Percentiles rank a stretch among this genome's conserved stretches.
Conservation (phyloP, 2,113 vertebrate species). For the Mormyrus lacerda region DNA sequence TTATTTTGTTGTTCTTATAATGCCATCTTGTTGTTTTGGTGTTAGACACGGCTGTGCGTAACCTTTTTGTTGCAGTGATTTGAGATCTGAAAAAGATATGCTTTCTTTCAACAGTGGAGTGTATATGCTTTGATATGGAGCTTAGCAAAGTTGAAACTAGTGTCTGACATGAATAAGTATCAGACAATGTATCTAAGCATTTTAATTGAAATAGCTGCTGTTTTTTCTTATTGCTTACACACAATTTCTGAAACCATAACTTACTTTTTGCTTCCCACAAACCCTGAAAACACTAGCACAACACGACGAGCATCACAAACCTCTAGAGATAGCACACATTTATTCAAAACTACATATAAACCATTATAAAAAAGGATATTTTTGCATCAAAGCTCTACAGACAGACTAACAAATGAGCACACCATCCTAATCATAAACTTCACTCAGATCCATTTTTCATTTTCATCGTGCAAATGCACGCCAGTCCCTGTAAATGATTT, state of each 20-base stretch:
- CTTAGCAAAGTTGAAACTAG: too few relatives aligned
- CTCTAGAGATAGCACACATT: not conserved
- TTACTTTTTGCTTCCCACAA: not conserved
- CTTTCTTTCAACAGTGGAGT: too few relatives aligned
- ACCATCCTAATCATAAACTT: not conserved
- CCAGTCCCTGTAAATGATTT: not conserved
- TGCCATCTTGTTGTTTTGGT: too few relatives aligned
- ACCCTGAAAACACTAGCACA: not conserved
- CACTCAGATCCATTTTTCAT: not conserved
- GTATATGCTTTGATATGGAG: too few relatives aligned
- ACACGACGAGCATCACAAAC: not conserved
- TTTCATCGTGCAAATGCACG: not conserved
- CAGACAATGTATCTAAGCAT: too few relatives aligned
- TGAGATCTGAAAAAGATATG: too few relatives aligned
- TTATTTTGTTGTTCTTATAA: too few relatives aligned
- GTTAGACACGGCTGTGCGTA: too few relatives aligned
- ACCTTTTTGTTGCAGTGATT: too few relatives aligned
- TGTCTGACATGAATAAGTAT: too few relatives aligned
- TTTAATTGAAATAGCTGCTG: too few relatives aligned
- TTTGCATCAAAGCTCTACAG: not conserved
- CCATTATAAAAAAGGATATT: not conserved
- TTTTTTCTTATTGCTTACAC: not conserved
- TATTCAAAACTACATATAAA: not conserved
- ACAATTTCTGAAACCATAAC: not conserved
- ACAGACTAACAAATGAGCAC: not conserved